Percentiles rank a stretch among this genome's conserved stretches.
Conservation (phyloP, 1,140 invertebrate genomes). For the Protaetia brevitarsis region DNA sequence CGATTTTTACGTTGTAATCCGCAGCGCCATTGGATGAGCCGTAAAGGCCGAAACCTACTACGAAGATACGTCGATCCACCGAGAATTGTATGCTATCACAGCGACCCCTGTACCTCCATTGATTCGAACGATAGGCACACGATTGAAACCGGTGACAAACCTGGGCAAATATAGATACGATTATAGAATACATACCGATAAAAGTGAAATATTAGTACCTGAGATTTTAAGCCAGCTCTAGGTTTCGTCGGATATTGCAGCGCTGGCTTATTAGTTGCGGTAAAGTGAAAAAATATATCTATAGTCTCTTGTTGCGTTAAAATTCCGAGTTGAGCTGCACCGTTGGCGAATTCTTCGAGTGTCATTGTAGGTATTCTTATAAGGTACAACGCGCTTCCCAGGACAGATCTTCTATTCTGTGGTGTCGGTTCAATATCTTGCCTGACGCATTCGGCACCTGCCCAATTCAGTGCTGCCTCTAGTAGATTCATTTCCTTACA, state of each 20-base stretch:
- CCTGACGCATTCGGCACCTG: slow-evolving; percentile 76
- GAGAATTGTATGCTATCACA: slow-evolving; percentile 93
- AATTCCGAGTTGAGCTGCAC: slow-evolving; percentile 83
- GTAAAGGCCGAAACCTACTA: slow-evolving; percentile 88
- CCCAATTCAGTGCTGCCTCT: slow-evolving; percentile 87
- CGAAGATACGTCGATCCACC: slow-evolving; percentile 88
- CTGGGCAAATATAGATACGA: slow-evolving; percentile 49
- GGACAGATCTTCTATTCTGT: slow-evolving; percentile 66
- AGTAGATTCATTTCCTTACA: slow-evolving; percentile 88
- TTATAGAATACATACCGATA: background rate
- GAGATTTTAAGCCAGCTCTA: slow-evolving; percentile 81
- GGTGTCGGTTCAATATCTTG: slow-evolving; percentile 74
- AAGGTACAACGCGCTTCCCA: slow-evolving; percentile 77
- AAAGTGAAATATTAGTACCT: slow-evolving; percentile 54
- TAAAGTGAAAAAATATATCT: slow-evolving; percentile 88
- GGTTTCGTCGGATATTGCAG: slow-evolving; percentile 78
- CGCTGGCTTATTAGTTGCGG: slow-evolving; percentile 76
- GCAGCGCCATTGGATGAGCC: slow-evolving; percentile 89
- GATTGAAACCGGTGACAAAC: slow-evolving; percentile 94
- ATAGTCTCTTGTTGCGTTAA: slow-evolving; percentile 86
- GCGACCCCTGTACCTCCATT: slow-evolving; percentile 88
- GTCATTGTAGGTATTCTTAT: slow-evolving; percentile 88
- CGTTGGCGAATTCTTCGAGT: slow-evolving; percentile 87
- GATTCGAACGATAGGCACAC: slow-evolving; percentile 92
- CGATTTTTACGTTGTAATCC: slow-evolving; percentile 87